A percentile compares a stretch with the other conserved stretches of the same genome.
Conservation (phyloP, 1,140 invertebrate genomes). For the Drosophila sturtevanti region DNA sequence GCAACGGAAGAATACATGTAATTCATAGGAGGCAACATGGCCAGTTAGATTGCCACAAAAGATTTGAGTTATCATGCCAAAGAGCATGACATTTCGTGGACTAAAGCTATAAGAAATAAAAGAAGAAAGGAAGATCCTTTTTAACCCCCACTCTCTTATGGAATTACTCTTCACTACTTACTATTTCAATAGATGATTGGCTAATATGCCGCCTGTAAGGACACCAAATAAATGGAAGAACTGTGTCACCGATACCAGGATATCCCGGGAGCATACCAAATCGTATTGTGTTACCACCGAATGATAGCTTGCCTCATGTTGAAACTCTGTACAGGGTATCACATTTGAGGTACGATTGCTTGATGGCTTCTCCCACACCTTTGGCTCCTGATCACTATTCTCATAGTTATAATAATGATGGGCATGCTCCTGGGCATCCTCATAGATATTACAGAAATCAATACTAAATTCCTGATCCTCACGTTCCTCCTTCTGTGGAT, state of each 20-base stretch:
- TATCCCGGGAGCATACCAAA: conserved; percentile 82
- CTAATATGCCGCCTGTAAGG: conserved; percentile 82
- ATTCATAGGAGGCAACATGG: conserved; percentile 77
- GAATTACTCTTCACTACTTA: conserved; percentile 65
- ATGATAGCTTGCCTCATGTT: conserved; percentile 69
- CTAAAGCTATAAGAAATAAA: conserved; percentile 58
- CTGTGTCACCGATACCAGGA: conserved; percentile 83
- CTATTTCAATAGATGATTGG: conserved; percentile 82
- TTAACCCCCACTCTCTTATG: neutral
- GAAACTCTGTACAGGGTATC: conserved; percentile 78
- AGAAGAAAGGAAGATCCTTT: too few relatives aligned
- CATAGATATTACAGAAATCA: conserved; percentile 80
- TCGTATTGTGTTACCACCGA: conserved; percentile 82
- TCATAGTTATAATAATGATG: conserved; percentile 78
- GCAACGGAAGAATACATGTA: conserved; percentile 83
- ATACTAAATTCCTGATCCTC: conserved; percentile 79
- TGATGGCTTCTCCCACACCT: conserved; percentile 68
- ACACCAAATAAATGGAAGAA: conserved; percentile 83
- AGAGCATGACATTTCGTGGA: conserved; percentile 82
- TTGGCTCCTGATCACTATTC: conserved; percentile 62
- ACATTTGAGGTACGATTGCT: conserved; percentile 58
- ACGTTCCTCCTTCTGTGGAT: conserved; percentile 76
- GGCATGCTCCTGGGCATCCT: conserved; percentile 77
- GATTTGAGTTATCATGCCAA: conserved; percentile 83
- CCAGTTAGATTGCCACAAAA: conserved; percentile 82